Evolutionary conservation across 92 coral and sea anemone species (phyloP), one percentile per base, ranked within the genome.

Genomic region (Phenganax marumi): DNA sequence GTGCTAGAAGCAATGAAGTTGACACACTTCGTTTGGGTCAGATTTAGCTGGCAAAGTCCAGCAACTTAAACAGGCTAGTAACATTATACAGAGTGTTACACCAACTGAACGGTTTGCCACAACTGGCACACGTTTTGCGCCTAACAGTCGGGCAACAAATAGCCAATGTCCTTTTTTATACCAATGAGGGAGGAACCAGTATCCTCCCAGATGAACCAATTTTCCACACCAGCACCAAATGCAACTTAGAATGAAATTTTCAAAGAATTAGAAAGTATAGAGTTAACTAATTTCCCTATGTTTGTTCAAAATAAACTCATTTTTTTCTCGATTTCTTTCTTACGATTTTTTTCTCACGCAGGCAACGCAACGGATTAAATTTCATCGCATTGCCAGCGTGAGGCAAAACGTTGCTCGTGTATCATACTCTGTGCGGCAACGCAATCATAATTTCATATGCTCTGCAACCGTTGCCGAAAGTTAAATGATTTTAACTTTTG

Each of bases 401-500:
- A 68, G 74, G 13, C 47, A 68, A 5, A 25, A 22, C n/a, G n/a
- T n/a, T n/a, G n/a, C n/a, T n/a, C n/a, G n/a, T 68, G 74, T 68
- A 8, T 6, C 74, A 68, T 68, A 33, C 17, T 50, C 46, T 7
- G 74, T 50, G 46, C 74, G 74, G 39, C 74, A 68, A 68, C 74
- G 74, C 74, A 68, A 68, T 68, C 24, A 50, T 33, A 68, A 68
- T 50, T 50, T 22, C 47, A 68, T 22, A 25, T 50, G 39, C 39
- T 68, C 39, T 46, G 74, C 74, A 68, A 68, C 39, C 74, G 74
- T 68, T 68, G 74, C 74, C 39, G 74, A 68, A 68, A 21, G 74
- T 68, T 68, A 21, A 68, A 33, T 12, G 12, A 50, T 7, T 68
- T 68, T 6, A 68, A 68, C 74, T 68, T 68, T 68, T 17, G n/a